Conservation (phyloP, 2,113 vertebrate genomes). For the Nansenia antarctica region DNA sequence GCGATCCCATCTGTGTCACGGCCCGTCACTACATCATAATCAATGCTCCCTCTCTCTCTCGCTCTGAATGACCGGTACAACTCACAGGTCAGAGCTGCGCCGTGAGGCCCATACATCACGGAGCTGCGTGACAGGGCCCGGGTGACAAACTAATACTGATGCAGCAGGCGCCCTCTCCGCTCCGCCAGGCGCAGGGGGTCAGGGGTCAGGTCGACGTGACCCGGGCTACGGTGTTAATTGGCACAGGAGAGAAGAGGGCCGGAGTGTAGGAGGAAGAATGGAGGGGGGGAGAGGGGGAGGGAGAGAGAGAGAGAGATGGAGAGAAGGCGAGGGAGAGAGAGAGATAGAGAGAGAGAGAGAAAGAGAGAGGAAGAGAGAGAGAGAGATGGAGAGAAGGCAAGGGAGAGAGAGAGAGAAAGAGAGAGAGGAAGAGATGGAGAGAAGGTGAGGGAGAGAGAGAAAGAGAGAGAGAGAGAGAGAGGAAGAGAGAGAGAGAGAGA, state of each 20-base stretch:
- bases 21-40: slow-evolving; percentile 55
- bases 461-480: neutral
- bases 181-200: slow-evolving; percentile 48
- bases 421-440: too few relatives aligned
- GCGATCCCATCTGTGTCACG: neutral
- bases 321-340: slow-evolving; percentile 4
- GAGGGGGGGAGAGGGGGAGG: slow-evolving; percentile 50
- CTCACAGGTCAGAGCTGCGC: slow-evolving; percentile 61
- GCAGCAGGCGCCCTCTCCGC: slow-evolving; percentile 40
- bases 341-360: slow-evolving; percentile 14
- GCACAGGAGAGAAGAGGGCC: slow-evolving; percentile 51
- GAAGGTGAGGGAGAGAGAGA: too few relatives aligned
- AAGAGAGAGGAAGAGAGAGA: slow-evolving; percentile 1
- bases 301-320: slow-evolving; percentile 12
- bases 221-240: slow-evolving; percentile 66
- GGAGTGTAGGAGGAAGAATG: slow-evolving; percentile 17
- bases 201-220: slow-evolving; percentile 59
- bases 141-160: slow-evolving; percentile 65
- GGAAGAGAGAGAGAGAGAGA: slow-evolving; percentile 18
- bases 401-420: slow-evolving; percentile 35
- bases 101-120: slow-evolving; percentile 66
- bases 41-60: slow-evolving; percentile 62
- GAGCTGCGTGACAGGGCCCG: slow-evolving; percentile 46
- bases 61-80: slow-evolving; percentile 33
- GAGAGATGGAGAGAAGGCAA: slow-evolving; percentile 42